Conservation (phyloP, 1,140 invertebrate genomes). For the Xylocopa sonorina region DNA sequence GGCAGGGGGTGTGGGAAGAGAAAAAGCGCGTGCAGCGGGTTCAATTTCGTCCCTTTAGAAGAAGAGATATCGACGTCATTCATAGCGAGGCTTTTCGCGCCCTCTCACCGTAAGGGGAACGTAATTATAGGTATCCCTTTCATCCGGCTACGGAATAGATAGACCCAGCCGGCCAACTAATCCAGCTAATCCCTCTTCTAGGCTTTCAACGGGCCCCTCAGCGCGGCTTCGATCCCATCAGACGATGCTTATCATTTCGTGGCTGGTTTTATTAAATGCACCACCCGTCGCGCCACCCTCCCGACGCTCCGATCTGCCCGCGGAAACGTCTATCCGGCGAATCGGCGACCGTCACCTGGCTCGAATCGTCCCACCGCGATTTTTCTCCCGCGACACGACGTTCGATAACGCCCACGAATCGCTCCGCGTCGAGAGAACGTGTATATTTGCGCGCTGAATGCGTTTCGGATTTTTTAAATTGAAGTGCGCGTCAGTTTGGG, state of each 20-base stretch:
- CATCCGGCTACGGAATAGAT: slow-evolving; percentile 58
- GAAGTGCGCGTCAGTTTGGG: too few species aligned
- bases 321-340: neutral
- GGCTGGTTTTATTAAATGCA: slow-evolving; percentile 61
- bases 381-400: neutral
- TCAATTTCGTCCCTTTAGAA: slow-evolving; percentile 67
- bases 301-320: neutral
- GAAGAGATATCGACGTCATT: slow-evolving; percentile 70
- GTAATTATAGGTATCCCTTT: slow-evolving; percentile 73
- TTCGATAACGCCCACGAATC: too few species aligned
- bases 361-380: neutral
- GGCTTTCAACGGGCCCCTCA: slow-evolving; percentile 51
- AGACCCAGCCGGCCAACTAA: slow-evolving; percentile 63
- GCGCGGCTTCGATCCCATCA: slow-evolving; percentile 52
- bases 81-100: slow-evolving; percentile 64
- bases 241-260: slow-evolving; percentile 54
- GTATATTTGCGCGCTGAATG: too few species aligned
- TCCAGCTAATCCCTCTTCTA: slow-evolving; percentile 65
- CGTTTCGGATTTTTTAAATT: too few species aligned
- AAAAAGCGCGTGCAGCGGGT: slow-evolving; percentile 45
- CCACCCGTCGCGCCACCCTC: neutral
- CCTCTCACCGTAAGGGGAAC: slow-evolving; percentile 63
- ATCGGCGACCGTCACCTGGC: neutral
- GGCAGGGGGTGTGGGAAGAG: neutral
- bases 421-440: too few species aligned